These are phyloP conservation scores for Galeruca laticollis DNA, from an alignment of 2,888 invertebrate genomes.

Conservation along the genomic window DNA sequence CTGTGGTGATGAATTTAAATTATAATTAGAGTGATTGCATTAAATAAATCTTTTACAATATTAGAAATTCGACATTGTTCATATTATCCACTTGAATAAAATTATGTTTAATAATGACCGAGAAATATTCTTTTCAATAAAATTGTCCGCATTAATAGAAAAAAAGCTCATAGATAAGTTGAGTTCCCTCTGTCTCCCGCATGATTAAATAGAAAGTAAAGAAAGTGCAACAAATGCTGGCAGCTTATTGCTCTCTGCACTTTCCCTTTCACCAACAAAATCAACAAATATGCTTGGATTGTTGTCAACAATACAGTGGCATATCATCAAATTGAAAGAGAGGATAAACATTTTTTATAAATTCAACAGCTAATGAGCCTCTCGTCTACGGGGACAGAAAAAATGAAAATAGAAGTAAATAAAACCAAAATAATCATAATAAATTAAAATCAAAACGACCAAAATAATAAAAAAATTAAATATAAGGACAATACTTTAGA, in stretches of 20 bases:
- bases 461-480: too few species aligned
- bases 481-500: too few species aligned
- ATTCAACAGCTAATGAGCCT: too few species aligned
- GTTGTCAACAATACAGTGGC: constrained; percentile 22
- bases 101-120: not conserved
- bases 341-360: not conserved
- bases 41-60: too few species aligned
- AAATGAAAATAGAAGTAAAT: too few species aligned
- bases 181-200: constrained; percentile 12
- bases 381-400: too few species aligned
- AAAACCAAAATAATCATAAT: too few species aligned
- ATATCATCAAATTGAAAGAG: not conserved
- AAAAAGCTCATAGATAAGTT: constrained; percentile 11
- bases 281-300: constrained; percentile 22
- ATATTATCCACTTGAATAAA: too few species aligned
- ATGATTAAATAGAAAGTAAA: constrained; percentile 55
- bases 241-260: constrained; percentile 41
- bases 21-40: too few species aligned
- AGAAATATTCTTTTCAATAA: not conserved
- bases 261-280: constrained; percentile 54
- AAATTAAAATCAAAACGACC: too few species aligned
- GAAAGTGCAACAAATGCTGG: constrained; percentile 51
- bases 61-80: too few species aligned
- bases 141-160: not conserved
- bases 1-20: too few species aligned